phyloP scores from a whole-genome alignment of 1,140 invertebrate species.

The Lerema accius region DNA sequence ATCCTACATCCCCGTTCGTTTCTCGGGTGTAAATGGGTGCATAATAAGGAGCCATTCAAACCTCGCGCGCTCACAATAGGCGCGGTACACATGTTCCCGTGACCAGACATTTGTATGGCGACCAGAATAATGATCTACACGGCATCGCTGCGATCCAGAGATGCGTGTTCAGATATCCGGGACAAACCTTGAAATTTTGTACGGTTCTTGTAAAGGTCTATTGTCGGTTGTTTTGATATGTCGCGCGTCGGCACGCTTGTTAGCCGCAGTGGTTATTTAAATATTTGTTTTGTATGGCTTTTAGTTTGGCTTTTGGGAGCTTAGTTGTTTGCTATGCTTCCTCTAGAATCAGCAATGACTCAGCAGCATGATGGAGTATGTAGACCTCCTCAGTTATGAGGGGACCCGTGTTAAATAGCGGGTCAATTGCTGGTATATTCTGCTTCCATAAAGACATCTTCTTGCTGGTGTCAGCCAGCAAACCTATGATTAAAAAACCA shows the following conservation, averaged over 20 bases:
- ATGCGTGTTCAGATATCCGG: slow-evolving; percentile 27
- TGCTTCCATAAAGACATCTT: too few relatives aligned
- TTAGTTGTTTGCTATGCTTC: too few relatives aligned
- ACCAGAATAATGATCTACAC: slow-evolving; percentile 67
- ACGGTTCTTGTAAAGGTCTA: slow-evolving; percentile 16
- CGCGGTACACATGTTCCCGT: slow-evolving; percentile 66
- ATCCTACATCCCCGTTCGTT: slow-evolving; percentile 36
- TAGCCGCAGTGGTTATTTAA: slow-evolving; percentile 1
- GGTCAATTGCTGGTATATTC: too few relatives aligned
- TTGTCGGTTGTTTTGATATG: slow-evolving; percentile 11
- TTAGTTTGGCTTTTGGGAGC: not conserved
- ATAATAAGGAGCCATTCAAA: slow-evolving; percentile 77
- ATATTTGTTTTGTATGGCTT: slow-evolving; percentile 6
- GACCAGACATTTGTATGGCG: slow-evolving; percentile 69
- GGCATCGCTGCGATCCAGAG: slow-evolving; percentile 6
- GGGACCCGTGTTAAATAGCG: too few relatives aligned
- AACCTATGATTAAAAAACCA: too few relatives aligned
- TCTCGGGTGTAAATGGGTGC: slow-evolving; percentile 75
- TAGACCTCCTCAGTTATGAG: too few relatives aligned
- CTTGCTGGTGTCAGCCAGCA: too few relatives aligned
- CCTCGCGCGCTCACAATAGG: slow-evolving; percentile 67
- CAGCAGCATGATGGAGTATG: too few relatives aligned
- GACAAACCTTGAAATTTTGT: slow-evolving; percentile 33
- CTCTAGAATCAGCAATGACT: too few relatives aligned
- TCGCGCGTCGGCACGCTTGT: slow-evolving; percentile 14